phyloP scores from a whole-genome alignment of 2,888 invertebrate genomes.

The Erannis defoliaria region DNA sequence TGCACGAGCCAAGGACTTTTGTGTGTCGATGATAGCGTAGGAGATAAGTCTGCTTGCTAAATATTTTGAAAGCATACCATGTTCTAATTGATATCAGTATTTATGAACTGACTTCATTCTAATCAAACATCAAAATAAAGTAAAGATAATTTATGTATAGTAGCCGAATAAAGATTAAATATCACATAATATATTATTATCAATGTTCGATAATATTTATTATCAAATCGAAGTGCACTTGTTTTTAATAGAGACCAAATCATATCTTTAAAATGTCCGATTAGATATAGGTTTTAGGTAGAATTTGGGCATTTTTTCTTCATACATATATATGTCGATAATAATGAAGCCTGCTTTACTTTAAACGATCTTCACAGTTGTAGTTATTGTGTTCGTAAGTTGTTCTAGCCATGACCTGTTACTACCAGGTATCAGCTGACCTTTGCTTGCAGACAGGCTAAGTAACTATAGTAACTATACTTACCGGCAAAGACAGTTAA shows the following conservation, averaged over 20 bases:
- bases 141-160: conserved; percentile 4
- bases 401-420: conserved; percentile 52
- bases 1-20: conserved; percentile 28
- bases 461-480: conserved; percentile 27
- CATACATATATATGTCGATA: neutral
- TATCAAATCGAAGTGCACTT: conserved; percentile 19
- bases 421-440: conserved; percentile 43
- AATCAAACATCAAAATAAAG: too few relatives aligned
- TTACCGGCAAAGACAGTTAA: conserved; percentile 41
- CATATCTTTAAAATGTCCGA: conserved; percentile 13
- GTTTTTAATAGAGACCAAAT: conserved; percentile 13
- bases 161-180: neutral
- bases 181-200: neutral
- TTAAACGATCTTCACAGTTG: too few relatives aligned
- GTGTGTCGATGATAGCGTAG: conserved; percentile 12
- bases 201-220: conserved; percentile 7
- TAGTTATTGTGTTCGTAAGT: conserved; percentile 44
- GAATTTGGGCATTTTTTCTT: conserved; percentile 11
- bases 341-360: too few relatives aligned
- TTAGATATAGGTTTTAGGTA: conserved; percentile 10
- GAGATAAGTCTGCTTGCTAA: conserved; percentile 11
- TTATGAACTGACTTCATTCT: too few relatives aligned
- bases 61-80: conserved; percentile 13
- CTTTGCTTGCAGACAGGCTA: conserved; percentile 46
- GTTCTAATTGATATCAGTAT: neutral